Base-by-base conservation (phyloP, 2,797 vertebrate genomes). In the Pterois miles region DNA sequence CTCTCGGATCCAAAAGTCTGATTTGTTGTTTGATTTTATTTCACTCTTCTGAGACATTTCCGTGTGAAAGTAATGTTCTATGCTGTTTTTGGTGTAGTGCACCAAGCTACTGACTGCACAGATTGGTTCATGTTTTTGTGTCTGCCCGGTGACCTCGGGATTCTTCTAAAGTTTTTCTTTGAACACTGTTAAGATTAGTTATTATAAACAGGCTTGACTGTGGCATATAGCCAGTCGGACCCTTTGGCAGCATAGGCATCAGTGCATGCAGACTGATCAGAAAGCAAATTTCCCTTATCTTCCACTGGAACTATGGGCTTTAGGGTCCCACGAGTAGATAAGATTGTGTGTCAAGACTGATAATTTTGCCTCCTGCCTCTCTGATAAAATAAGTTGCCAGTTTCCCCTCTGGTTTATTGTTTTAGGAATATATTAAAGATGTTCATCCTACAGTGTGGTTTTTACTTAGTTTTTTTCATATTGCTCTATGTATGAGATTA, bases 161-260 rank as follows among this genome's bases (percentile, higher is more conserved):
- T 67, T 86, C 60, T 86, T 84, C 88, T 48, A 57, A 89, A 86
- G 68, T 82, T 66, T 63, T 85, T 74, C 83, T 88, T 90, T 90
- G 67, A 91, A 83, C 78, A 84, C 23, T 60, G 72, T 71, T 79
- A 83, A 83, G 82, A 91, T 85, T 81, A 85, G 87, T 89, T 91
- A 85, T 90, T 87, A 86, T 90, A 91, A 92, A 92, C 80, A 91
- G 83, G 85, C 89, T 86, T 85, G 78, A 87, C 81, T 86, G 85
- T 90, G 83, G 83, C 71, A 70, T 57, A 33, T 75, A 80, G 83
- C 83, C 81, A 78, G 76, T 75, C 23, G n/a, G 29, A 25, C 71
- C 80, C 68, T 74, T 81, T 4, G 8, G 76, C 77, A 70, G 54
- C 25, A 1, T 2, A 64, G 62, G 75, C 81, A 53, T 79, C 82